Evolutionary conservation across 2,888 invertebrate genomes (phyloP).

Genomic region (Scaptomyza tumidula): DNA sequence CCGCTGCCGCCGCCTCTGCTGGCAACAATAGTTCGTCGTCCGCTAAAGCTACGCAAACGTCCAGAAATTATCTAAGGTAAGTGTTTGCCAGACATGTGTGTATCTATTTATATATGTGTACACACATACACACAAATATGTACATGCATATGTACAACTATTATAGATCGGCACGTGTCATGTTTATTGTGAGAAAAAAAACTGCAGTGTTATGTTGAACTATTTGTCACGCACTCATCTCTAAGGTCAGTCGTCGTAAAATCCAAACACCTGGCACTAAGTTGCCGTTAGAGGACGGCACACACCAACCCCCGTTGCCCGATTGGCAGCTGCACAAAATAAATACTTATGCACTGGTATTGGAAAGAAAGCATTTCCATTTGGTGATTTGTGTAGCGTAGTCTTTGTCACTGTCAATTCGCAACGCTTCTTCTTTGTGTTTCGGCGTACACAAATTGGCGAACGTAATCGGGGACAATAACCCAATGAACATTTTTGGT

Average conservation of each 20-base stretch:
- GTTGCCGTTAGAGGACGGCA: slow-evolving; percentile 44
- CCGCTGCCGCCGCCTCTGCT: slow-evolving; percentile 22
- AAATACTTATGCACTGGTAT: slow-evolving; percentile 23
- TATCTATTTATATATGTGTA: slow-evolving; percentile 6
- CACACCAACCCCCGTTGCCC: slow-evolving; percentile 16
- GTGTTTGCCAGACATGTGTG: slow-evolving; percentile 50
- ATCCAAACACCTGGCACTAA: slow-evolving; percentile 62
- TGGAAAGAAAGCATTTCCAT: slow-evolving; percentile 61
- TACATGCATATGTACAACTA: slow-evolving; percentile 13
- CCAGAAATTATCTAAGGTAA: slow-evolving; percentile 84
- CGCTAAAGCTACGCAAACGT: slow-evolving; percentile 77
- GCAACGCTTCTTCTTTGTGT: slow-evolving; percentile 51
- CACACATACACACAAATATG: neutral
- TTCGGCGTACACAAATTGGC: slow-evolving; percentile 70
- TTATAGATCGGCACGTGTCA: slow-evolving; percentile 44
- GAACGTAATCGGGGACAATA: slow-evolving; percentile 65
- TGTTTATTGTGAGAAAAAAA: slow-evolving; percentile 16
- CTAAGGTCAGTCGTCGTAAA: slow-evolving; percentile 19
- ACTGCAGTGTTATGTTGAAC: neutral
- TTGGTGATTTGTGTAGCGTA: slow-evolving; percentile 32
- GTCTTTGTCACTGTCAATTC: slow-evolving; percentile 36
- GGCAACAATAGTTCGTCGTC: slow-evolving; percentile 73
- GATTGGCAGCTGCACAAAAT: slow-evolving; percentile 33
- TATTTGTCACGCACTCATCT: slow-evolving; percentile 32
- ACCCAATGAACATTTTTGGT: slow-evolving; percentile 69